Evolutionary conservation across 2,888 invertebrate genomes (phyloP), one percentile per base, ranked within the genome.

Genomic region (Epistrophe grossulariae): DNA sequence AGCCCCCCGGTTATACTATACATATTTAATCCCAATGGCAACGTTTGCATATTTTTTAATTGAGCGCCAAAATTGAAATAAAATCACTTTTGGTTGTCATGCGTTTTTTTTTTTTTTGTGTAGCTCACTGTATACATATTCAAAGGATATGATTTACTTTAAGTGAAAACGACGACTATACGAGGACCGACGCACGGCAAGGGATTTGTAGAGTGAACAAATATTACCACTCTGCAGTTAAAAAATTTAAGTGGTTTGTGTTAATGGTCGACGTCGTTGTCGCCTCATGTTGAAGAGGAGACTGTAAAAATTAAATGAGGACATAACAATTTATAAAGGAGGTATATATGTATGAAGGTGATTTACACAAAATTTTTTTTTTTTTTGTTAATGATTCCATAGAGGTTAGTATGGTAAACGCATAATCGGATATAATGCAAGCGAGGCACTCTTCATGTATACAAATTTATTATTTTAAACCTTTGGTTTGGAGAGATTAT

Each of bases 61-160:
- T 66, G 62, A 74, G 73, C 50, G 79, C 79, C 68, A 76, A 76
- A 81, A 81, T 76, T 74, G 70, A 81, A 74, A 70, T 62, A 70
- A 74, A 73, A 82, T 19, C 17, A 28, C 19, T 62, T 62, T 60
- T 31, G 60, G 52, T 59, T 68, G n/a, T 19, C 48, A 50, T 60
- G 19, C 31, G 38, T 52, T 19, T n/a, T 38, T 68, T 60, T 31
- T 2, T 19, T n/a, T 38, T 68, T 60, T 31, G 2, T 24, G 24
- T 24, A 1, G 3, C 24, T 24, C 50, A 52, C 24, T n/a, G 15
- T 13, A 3, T 4, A 2, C 4, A 11, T 55, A 35, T 43, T 71
- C 24, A 40, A 79, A 79, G 43, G 78, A 71, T 50, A 71, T 45
- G 71, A 70, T 70, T 70, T 70, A 70, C 70, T 70, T 70, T 11